These are phyloP conservation scores for Kryptopterus vitreolus DNA, from an alignment of 2,797 vertebrate genomes.

Conservation along the genomic window DNA sequence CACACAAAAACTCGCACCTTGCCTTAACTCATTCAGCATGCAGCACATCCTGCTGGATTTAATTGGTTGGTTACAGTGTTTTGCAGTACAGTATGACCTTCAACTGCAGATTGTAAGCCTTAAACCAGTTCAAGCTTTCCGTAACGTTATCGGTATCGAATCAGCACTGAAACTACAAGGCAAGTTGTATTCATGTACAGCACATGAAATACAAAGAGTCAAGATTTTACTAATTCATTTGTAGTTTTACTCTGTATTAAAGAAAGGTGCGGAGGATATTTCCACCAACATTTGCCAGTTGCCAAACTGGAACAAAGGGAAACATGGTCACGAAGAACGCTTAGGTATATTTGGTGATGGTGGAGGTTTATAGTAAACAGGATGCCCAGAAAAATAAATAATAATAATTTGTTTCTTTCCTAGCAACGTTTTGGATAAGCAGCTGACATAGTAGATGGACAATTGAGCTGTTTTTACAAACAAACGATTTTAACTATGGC, in stretches of 20 bases:
- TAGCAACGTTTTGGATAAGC: not conserved
- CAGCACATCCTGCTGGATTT: conserved; percentile 49
- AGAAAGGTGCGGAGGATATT: not conserved
- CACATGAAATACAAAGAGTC: not conserved
- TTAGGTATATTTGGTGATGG: not conserved
- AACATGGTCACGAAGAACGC: not conserved
- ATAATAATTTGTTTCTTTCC: not conserved
- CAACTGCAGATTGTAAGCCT: conserved; percentile 46
- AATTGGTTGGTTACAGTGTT: conserved; percentile 37
- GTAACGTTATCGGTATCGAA: conserved; percentile 30
- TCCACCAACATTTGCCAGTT: conserved; percentile 22
- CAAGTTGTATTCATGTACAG: conserved; percentile 15
- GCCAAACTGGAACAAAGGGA: not conserved
- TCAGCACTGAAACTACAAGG: conserved; percentile 21
- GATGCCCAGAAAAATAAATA: not conserved
- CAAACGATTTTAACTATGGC: not conserved
- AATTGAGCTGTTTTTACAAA: not conserved
- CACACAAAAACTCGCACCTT: conserved; percentile 52
- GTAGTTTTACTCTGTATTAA: conserved; percentile 1
- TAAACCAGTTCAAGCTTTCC: conserved; percentile 45
- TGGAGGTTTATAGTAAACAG: not conserved
- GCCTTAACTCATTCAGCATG: conserved; percentile 56
- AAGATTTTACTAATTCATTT: conserved; percentile 13
- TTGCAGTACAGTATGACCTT: conserved; percentile 33
- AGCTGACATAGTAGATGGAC: not conserved